phyloP scores from a whole-genome alignment of 1,140 invertebrate genomes.

The Diploscapter pachys region DNA sequence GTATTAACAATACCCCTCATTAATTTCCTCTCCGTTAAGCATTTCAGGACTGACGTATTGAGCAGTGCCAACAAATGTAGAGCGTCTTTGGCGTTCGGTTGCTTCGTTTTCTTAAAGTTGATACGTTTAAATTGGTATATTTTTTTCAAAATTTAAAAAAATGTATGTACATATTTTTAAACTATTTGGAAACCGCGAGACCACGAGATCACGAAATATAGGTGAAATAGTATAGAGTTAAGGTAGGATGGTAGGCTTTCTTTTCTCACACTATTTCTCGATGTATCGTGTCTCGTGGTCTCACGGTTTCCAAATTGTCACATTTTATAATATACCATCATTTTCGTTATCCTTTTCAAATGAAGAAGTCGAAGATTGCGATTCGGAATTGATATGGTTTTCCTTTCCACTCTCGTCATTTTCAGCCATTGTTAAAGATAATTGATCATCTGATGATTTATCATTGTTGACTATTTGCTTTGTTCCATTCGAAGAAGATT shows the following conservation, averaged over 20 bases:
- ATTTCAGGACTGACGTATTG: constrained; percentile 97
- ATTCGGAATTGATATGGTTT: neutral
- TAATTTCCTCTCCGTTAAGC: constrained; percentile 74
- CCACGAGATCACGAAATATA: neutral
- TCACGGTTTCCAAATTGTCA: too few species aligned
- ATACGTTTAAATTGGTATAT: too few species aligned
- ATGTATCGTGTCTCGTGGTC: too few species aligned
- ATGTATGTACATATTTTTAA: too few species aligned
- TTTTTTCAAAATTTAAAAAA: too few species aligned
- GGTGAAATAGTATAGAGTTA: too few species aligned
- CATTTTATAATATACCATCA: too few species aligned
- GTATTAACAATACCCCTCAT: constrained; percentile 38
- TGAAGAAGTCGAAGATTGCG: too few species aligned
- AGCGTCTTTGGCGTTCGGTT: constrained; percentile 57
- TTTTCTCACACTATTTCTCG: too few species aligned
- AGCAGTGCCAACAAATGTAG: constrained; percentile 93
- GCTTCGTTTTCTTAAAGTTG: neutral
- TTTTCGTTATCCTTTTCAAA: too few species aligned
- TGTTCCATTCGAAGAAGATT: neutral
- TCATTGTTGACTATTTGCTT: neutral
- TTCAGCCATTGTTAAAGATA: neutral
- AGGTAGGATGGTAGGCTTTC: too few species aligned
- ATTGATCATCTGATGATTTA: neutral
- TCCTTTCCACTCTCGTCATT: constrained; percentile 1
- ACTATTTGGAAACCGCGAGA: too few species aligned